A percentile compares a stretch with the other conserved stretches of the same genome.
Conservation (phyloP, 1,140 invertebrate species). For the Caenorhabditis tropicalis region DNA sequence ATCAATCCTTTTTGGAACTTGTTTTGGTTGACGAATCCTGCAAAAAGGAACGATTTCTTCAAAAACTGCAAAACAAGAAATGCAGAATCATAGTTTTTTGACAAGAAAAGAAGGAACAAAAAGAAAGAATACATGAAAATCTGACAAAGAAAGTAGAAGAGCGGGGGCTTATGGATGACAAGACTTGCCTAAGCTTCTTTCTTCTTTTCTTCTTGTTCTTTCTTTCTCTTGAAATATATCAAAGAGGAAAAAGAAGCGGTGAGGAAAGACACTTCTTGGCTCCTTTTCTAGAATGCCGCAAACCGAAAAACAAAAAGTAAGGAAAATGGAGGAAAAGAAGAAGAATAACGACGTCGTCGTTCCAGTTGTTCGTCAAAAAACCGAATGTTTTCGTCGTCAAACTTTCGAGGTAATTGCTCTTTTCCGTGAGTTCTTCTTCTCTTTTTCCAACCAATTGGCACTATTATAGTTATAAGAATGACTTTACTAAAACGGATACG, state of each 20-base stretch:
- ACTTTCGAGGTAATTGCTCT: constrained; percentile 26
- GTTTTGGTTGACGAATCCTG: constrained; percentile 45
- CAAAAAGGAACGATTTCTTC: constrained; percentile 8
- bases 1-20: constrained; percentile 44
- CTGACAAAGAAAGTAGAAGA: constrained; percentile 18
- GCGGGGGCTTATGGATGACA: constrained; percentile 37
- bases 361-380: constrained; percentile 39
- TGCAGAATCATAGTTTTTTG: neutral
- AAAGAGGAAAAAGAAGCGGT: neutral
- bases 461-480: neutral
- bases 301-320: constrained; percentile 6
- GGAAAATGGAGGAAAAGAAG: neutral
- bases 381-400: constrained; percentile 20
- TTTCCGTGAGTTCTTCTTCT: constrained; percentile 29
- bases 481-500: neutral
- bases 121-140: neutral
- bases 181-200: constrained; percentile 11
- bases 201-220: neutral
- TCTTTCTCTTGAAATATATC: constrained; percentile 23
- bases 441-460: too few species aligned
- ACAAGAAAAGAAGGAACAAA: neutral
- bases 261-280: neutral
- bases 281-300: neutral
- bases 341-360: neutral
- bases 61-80: neutral